Base-by-base conservation (phyloP, 1,140 invertebrate species). In the Aporrectodea caliginosa region DNA sequence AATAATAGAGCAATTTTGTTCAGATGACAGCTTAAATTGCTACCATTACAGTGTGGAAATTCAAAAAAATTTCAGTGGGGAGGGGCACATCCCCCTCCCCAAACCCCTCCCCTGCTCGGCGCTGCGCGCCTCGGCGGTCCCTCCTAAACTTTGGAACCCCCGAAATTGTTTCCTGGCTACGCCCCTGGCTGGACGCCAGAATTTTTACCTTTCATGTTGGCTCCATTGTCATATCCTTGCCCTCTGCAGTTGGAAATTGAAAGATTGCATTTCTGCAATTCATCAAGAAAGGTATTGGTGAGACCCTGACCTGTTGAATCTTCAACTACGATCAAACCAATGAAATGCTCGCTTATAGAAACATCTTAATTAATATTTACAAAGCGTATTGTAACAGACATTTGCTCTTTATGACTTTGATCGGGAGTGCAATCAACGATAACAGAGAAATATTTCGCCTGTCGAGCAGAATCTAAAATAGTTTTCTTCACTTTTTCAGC, bases 401-500 rank as follows among this genome's bases (percentile, higher is more conserved):
- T 82, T 78, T 82, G 81, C 2, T 81, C 80, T 72, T 82, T 72
- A 32, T 82, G 79, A 22, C 68, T 79, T 30, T 79, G 72, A 68
- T 82, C 81, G 29, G 78, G 77, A 33, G 81, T 82, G 75, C 69
- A 77, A 69, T 82, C 79, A 80, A 82, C 77, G 27, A 78, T 78
- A n/a, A 82, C 58, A 27, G 69, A 74, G 75, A 34, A 81, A 58
- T 81, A 82, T 32, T 81, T 82, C 14, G 32, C 35, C 68, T 81
- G 72, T 76, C 34, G 69, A 16, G 77, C 74, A 14, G 76, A 22
- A 27, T 31, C 12, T 14, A 81, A 68, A 35, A 82, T 82, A 35
- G 75, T 72, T n/a, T 73, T 73, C 32, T 35, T 81, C 12, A 79
- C 70, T 72, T 34, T 35, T 12, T 58, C 30, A n/a, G 69, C 79